Conservation (phyloP, 2,113 vertebrate species). For the Channa maculata region DNA sequence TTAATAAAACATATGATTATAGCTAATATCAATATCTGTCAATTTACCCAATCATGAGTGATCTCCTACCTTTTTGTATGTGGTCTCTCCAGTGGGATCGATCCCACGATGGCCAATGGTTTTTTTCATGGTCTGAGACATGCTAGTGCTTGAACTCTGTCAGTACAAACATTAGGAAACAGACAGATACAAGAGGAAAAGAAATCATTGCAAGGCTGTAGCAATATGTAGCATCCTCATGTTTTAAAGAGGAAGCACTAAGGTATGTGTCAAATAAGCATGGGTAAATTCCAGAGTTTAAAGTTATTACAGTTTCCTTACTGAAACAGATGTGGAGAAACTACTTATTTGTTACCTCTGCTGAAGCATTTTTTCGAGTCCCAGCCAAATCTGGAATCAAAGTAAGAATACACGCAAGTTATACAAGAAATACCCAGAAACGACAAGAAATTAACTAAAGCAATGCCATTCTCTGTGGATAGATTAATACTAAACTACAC, state of each 20-base stretch:
- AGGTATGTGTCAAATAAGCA: constrained; percentile 43
- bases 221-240: constrained; percentile 5
- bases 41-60: neutral
- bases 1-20: no score
- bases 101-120: constrained; percentile 93
- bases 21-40: no score
- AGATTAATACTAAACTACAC: constrained; percentile 28
- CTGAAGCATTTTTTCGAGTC: constrained; percentile 63
- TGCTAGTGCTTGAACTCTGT: constrained; percentile 82
- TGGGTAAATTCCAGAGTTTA: neutral
- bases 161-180: constrained; percentile 26
- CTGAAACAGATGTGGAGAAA: neutral
- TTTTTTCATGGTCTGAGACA: constrained; percentile 84
- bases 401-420: constrained; percentile 6
- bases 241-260: constrained; percentile 56
- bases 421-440: neutral
- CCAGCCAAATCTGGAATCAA: constrained; percentile 68
- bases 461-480: constrained; percentile 6
- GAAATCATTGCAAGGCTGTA: neutral
- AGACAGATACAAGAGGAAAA: constrained; percentile 34
- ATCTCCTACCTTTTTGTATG: constrained; percentile 92
- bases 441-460: neutral
- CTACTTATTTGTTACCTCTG: constrained; percentile 73
- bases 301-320: constrained; percentile 13
- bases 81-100: constrained; percentile 93